A percentile compares a stretch with the other conserved stretches of the same genome.
These are phyloP conservation scores for Hormiphora californensis DNA, from an alignment of 37 sponge, comb jelly and placozoan species.

Conservation along the genomic window DNA sequence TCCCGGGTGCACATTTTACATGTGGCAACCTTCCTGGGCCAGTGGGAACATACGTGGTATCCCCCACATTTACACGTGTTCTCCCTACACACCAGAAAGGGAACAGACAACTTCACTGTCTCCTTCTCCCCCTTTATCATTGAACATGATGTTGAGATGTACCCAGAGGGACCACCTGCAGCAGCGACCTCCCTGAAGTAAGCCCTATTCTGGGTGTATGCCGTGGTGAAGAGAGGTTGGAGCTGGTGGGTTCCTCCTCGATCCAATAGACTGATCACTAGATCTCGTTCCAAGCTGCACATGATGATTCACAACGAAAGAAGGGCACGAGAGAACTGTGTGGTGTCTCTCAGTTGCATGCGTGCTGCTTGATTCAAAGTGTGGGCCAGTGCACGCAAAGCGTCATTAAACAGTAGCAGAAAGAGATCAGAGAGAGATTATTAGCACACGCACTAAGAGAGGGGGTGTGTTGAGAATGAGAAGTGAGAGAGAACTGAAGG, in stretches of 20 bases:
- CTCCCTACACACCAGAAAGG: constrained; percentile 46
- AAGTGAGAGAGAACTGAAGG: no score
- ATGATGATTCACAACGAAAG: no score
- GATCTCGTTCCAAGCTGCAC: not conserved
- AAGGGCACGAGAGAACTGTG: no score
- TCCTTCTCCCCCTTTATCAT: not conserved
- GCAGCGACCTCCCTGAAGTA: constrained; percentile 22
- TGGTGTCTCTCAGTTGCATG: no score
- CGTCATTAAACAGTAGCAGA: no score
- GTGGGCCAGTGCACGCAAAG: no score
- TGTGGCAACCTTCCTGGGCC: not conserved
- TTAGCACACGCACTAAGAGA: no score
- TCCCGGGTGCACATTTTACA: not conserved
- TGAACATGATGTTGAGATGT: not conserved
- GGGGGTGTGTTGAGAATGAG: no score
- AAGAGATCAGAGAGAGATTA: no score
- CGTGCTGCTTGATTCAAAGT: no score
- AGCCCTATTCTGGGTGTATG: not conserved
- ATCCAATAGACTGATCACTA: not conserved
- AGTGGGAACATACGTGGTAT: constrained; percentile 48
- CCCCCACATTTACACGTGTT: constrained; percentile 11
- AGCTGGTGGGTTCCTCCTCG: not conserved
- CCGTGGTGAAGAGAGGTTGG: constrained; percentile 4
- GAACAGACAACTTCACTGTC: not conserved
- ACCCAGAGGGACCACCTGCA: not conserved